Evolutionary conservation across 2,113 vertebrate genomes (phyloP).

Genomic region (Chascanopsetta lugubris): DNA sequence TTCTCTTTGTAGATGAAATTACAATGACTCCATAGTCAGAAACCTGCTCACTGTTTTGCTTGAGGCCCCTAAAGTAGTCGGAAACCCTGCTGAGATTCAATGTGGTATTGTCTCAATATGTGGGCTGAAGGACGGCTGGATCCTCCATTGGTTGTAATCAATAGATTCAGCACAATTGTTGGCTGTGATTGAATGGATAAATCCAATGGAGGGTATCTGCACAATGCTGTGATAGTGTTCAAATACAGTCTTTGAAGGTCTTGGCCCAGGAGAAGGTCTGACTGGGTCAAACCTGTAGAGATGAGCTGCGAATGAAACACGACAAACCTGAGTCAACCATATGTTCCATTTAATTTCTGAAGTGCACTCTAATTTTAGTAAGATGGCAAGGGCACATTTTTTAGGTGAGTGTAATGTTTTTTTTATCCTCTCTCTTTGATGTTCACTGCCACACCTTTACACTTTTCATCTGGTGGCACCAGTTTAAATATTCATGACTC

Average conservation of each 20-base stretch:
- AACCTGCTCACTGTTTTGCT: not conserved
- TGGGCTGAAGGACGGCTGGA: not conserved
- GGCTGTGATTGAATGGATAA: no score
- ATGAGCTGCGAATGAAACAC: not conserved
- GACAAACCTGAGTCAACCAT: not conserved
- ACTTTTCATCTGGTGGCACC: conserved; percentile 51
- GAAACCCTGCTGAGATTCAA: no score
- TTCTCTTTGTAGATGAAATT: no score
- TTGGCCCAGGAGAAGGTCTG: not conserved
- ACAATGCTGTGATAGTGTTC: not conserved
- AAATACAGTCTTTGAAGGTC: not conserved
- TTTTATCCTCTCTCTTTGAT: conserved; percentile 58
- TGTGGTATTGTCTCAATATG: no score
- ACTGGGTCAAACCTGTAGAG: not conserved
- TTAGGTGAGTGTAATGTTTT: conserved; percentile 34
- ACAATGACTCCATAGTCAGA: no score
- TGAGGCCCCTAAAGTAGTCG: not conserved
- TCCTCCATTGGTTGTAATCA: no score
- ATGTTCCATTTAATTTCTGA: not conserved
- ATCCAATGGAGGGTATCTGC: no score
- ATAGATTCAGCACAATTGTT: no score
- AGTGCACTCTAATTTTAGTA: not conserved
- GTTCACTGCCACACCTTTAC: conserved; percentile 45
- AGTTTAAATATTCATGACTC: conserved; percentile 62
- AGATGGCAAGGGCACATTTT: not conserved